Conservation (phyloP, 1,140 invertebrate genomes). For the Leptonema lineaticorne region DNA sequence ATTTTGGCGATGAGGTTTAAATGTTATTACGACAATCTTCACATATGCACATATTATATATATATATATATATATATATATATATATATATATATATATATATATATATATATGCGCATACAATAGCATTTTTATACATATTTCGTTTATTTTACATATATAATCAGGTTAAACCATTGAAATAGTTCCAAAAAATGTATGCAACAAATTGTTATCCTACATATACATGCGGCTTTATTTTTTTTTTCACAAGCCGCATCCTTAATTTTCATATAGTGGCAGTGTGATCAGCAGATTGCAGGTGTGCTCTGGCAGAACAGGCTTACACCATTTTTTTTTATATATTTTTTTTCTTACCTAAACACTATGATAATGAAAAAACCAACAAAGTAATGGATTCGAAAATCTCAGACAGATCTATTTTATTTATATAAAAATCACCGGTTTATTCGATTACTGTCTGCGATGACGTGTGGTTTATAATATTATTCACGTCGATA, state of each 20-base stretch:
- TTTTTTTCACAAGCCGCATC: slow-evolving; percentile 6
- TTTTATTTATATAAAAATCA: too few relatives aligned
- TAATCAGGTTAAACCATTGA: slow-evolving; percentile 13
- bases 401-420: too few relatives aligned
- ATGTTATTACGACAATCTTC: too few relatives aligned
- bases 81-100: background rate
- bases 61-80: slow-evolving; percentile 5
- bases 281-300: slow-evolving; percentile 37
- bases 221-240: slow-evolving; percentile 31
- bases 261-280: slow-evolving; percentile 34
- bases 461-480: too few relatives aligned
- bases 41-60: background rate
- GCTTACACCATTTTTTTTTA: slow-evolving; percentile 13
- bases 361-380: slow-evolving; percentile 25
- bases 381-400: slow-evolving; percentile 12
- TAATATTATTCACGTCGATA: too few relatives aligned
- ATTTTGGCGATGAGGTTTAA: too few relatives aligned
- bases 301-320: slow-evolving; percentile 19
- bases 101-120: background rate
- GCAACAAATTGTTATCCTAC: slow-evolving; percentile 25
- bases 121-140: slow-evolving; percentile 11
- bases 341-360: too few relatives aligned
- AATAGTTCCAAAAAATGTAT: slow-evolving; percentile 25
- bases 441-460: too few relatives aligned
- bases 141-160: background rate